Conservation (phyloP, 2,797 vertebrate species). For the Silurus aristotelis region DNA sequence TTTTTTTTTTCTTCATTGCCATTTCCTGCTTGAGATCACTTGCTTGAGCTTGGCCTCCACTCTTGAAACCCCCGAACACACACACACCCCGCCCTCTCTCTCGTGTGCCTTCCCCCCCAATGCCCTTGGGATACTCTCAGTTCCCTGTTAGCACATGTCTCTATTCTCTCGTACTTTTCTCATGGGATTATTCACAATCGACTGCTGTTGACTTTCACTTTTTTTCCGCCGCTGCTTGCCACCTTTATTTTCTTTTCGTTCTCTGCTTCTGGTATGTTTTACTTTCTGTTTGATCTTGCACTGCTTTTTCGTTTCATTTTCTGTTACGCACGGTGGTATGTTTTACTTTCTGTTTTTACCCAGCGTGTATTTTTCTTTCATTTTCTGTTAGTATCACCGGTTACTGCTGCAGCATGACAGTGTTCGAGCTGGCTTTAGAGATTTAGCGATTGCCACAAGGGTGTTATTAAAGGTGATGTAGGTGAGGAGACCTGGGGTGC, state of each 20-base stretch:
- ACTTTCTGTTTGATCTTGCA: not conserved
- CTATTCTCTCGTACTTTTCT: not conserved
- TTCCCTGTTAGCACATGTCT: not conserved
- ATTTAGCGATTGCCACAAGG: too few relatives aligned
- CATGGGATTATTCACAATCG: not conserved
- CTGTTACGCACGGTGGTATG: too few relatives aligned
- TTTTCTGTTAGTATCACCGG: not conserved
- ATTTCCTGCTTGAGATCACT: not conserved
- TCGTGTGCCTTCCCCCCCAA: not conserved
- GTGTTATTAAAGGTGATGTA: too few relatives aligned
- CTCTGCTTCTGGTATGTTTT: not conserved
- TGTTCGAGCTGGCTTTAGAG: too few relatives aligned
- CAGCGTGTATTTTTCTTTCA: too few relatives aligned
- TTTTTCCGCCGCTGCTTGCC: not conserved
- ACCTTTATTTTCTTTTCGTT: not conserved
- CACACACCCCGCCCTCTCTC: not conserved
- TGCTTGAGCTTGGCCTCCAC: not conserved
- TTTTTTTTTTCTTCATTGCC: not conserved
- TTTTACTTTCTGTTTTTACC: too few relatives aligned
- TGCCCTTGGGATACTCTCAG: not conserved
- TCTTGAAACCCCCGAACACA: too few relatives aligned
- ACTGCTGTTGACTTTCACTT: conserved; percentile 1
- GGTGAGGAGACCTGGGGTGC: too few relatives aligned
- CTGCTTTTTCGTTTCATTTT: not conserved
- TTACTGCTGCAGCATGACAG: not conserved